Conservation (phyloP, 2,888 invertebrate species). For the Scelioninae gen. 1 region DNA sequence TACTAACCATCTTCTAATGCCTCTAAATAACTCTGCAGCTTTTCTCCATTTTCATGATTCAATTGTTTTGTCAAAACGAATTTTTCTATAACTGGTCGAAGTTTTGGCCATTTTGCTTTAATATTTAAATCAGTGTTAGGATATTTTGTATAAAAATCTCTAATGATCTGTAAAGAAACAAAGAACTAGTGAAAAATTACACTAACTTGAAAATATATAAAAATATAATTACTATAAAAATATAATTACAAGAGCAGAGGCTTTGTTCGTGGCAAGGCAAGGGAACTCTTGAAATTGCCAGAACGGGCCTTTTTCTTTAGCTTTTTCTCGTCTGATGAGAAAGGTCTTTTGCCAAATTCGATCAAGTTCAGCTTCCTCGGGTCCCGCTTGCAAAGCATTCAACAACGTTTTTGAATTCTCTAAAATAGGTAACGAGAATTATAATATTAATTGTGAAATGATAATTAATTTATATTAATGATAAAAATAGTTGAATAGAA, state of each 20-base stretch:
- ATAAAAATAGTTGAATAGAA: neutral
- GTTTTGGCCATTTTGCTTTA: conserved; percentile 6
- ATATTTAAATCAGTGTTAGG: conserved; percentile 3
- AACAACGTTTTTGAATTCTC: conserved; percentile 7
- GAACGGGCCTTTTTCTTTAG: conserved; percentile 11
- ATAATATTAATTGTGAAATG: neutral
- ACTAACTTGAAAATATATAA: neutral
- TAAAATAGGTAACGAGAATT: neutral
- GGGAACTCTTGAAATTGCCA: conserved; percentile 18
- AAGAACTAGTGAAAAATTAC: neutral
- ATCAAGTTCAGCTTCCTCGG: conserved; percentile 15
- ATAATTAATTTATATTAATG: too few species aligned
- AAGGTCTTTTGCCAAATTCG: conserved; percentile 11
- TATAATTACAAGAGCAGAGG: conserved; percentile 8
- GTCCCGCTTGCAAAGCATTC: neutral
- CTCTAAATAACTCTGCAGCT: neutral
- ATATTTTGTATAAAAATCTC: conserved; percentile 19
- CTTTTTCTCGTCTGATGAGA: conserved; percentile 18
- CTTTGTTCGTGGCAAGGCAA: conserved; percentile 16
- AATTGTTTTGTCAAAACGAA: conserved; percentile 13
- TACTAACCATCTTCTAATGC: conserved; percentile 1
- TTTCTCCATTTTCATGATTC: conserved; percentile 7
- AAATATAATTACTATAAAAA: neutral
- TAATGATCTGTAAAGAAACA: conserved; percentile 8
- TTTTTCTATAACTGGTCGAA: conserved; percentile 17